Evolutionary conservation across 2,888 invertebrate genomes (phyloP).

Genomic region (Linhomoeus sp.): DNA sequence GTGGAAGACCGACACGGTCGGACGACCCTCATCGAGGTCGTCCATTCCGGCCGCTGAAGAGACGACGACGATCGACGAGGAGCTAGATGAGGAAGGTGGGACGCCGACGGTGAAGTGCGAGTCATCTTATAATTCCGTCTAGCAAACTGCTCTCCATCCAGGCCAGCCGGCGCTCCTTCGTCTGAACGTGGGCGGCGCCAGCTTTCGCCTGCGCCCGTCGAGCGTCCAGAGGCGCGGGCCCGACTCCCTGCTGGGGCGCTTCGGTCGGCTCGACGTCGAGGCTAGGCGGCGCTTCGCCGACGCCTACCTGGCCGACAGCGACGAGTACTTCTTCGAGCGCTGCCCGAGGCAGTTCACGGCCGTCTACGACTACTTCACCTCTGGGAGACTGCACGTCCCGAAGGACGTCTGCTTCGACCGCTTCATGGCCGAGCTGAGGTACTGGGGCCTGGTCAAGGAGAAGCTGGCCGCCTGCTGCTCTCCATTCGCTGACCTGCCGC

Average conservation of each 20-base stretch:
- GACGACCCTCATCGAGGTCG: too few species aligned
- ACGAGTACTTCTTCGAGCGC: background rate
- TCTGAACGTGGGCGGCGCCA: too few species aligned
- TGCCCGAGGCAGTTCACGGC: background rate
- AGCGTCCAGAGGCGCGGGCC: background rate
- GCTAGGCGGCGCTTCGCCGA: background rate
- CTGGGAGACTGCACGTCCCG: background rate
- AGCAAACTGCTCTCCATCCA: too few species aligned
- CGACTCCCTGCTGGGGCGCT: background rate
- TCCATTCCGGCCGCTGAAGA: too few species aligned
- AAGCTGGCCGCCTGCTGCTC: background rate
- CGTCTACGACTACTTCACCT: background rate
- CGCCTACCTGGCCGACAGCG: background rate
- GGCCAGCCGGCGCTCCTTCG: too few species aligned
- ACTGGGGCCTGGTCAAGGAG: background rate
- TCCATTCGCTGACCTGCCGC: background rate
- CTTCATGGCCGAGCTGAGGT: background rate
- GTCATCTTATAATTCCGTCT: too few species aligned
- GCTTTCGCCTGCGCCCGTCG: too few species aligned
- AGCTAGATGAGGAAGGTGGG: too few species aligned
- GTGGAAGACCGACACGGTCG: too few species aligned
- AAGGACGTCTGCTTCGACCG: background rate
- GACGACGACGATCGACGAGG: too few species aligned
- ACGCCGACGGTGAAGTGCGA: too few species aligned
- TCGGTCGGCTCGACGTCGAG: background rate